Evolutionary conservation across 2,888 invertebrate species (phyloP), one percentile per base, ranked within the genome.

Genomic region (Caenorhabditis auriculariae): DNA sequence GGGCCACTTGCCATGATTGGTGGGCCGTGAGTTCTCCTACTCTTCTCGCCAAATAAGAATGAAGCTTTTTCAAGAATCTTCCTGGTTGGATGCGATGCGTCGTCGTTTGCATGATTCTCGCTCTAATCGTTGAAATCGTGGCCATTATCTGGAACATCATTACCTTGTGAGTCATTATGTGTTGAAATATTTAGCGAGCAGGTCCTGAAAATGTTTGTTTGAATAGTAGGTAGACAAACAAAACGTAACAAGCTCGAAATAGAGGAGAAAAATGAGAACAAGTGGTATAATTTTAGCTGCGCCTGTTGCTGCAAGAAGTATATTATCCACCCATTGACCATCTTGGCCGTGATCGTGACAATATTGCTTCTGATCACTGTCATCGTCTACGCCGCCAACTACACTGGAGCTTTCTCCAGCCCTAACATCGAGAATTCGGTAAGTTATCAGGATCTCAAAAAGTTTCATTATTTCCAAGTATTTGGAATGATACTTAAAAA

Each of bases 291-390:
- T 38, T 52, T 17, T 6, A 53, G 62, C 28, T 49, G 66, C 26
- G 58, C 69, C 27, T 69, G 69, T 35, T 69, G 69, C 47, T 66
- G 69, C 52, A 69, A 69, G 60, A 69, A 70, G 51, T 68, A 68
- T 28, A 52, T 72, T 29, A 66, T 70, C 42, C 68, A 68, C 26
- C 72, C 69, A n/a, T 56, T 70, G 48, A 64, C 72, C 12, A 23
- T 64, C 27, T 60, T 70, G 17, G 52, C 60, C 21, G 48, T 60
- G 4, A 41, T 60, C 27, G 58, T 58, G 5, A 63, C 63, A 12
- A 38, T 63, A 28, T 45, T 65, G 19, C 57, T 72, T n/a, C 47
- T 60, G 7, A 60, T 66, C 21, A 52, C 68, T 23, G 66, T 72
- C 23, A 58, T 69, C 32, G 60, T 69, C 24, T 72, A 64, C 52